Evolutionary conservation across 2,888 invertebrate genomes (phyloP), one percentile per base, ranked within the genome.

Genomic region (Drosophila eohydei): DNA sequence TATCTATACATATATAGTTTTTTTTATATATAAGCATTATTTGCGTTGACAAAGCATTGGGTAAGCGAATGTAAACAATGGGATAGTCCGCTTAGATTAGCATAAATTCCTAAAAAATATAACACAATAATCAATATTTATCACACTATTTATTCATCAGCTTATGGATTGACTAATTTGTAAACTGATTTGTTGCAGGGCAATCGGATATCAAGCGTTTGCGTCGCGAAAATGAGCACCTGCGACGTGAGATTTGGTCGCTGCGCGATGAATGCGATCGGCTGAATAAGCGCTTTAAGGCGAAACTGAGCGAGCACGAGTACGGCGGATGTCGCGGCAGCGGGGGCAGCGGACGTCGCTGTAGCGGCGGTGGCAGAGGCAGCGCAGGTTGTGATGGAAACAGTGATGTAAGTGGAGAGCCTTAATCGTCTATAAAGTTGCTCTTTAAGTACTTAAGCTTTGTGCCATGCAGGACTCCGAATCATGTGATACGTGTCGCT

Each of bases 201-300:
- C 97, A 97, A 92, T 96, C 96, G 81, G 97, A 97, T 91, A 97
- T 97, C 86, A 97, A 97, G 93, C 97, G 97, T 91, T 92, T 98
- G 89, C 96, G 97, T 75, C 94, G 96, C 48, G 97, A 98, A 91
- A 97, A 97, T 94, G 97, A 97, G 81, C 96, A 97, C 92, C 94
- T 98, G 63, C 95, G 97, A 87, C 94, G 97, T 28, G 97, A 97
- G 93, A 97, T 97, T 91, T 97, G 97, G 94, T 96, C 96, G 65
- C 94, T 97, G 58, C 94, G 97, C 38, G 97, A 97, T 92, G 97
- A 97, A 93, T 97, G 97, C 93, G 97, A 97, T 92, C 95, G 97
- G 60, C 94, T 97, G 83, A 97, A 97, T 93, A 96, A 95, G 87
- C 94, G 97, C 91, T 94, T 97, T 89, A 95, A 95, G 64, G 95